Evolutionary conservation across 2,113 vertebrate species (phyloP).

Genomic region (Hyperoodon ampullatus): DNA sequence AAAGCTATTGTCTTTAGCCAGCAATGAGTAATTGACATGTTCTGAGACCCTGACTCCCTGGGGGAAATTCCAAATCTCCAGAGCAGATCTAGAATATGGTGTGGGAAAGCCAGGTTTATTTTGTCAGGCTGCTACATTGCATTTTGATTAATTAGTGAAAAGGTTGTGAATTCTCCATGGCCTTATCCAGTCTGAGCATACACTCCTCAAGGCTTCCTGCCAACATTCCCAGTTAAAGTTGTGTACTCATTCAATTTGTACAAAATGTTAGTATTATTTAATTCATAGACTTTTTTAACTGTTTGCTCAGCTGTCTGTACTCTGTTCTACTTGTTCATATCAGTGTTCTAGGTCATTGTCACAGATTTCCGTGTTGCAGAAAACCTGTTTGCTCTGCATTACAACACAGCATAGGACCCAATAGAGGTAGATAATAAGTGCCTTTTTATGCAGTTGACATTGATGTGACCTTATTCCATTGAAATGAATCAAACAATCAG

Average conservation of each 20-base stretch:
- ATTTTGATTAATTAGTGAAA: conserved; percentile 32
- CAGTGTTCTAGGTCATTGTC: neutral
- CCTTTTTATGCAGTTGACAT: neutral
- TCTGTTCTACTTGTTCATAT: neutral
- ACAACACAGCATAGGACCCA: neutral
- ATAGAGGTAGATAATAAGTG: neutral
- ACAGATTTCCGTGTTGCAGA: conserved; percentile 16
- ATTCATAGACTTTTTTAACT: neutral
- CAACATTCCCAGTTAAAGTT: neutral
- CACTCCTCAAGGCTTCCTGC: neutral
- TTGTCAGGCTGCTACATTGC: neutral
- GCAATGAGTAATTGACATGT: neutral
- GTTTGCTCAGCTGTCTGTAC: conserved; percentile 70
- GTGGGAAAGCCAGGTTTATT: conserved; percentile 38
- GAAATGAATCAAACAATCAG: neutral
- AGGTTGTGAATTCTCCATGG: conserved; percentile 22
- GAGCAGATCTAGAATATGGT: neutral
- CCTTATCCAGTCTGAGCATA: neutral
- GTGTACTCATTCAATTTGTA: neutral
- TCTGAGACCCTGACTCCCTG: conserved; percentile 9
- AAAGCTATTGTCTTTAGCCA: neutral
- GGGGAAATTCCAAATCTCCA: neutral
- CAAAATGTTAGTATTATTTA: conserved; percentile 40
- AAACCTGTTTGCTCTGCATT: conserved; percentile 42
- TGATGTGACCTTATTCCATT: neutral